Evolutionary conservation across 2,888 invertebrate genomes (phyloP), one percentile per base, ranked within the genome.

Genomic region (Leptogaster cylindrica): DNA sequence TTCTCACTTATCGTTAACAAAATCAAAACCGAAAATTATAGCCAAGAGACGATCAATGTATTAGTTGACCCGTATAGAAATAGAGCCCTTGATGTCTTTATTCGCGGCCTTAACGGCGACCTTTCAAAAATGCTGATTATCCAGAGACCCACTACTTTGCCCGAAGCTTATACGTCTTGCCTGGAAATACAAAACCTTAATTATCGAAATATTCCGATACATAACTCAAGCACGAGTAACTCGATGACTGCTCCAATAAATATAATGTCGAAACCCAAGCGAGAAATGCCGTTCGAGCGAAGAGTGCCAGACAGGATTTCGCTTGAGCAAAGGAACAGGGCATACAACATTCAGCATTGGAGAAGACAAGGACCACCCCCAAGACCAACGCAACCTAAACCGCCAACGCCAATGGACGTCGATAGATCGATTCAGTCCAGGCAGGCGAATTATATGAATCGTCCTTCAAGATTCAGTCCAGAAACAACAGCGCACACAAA

Each of bases 141-240:
- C 2, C 68, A 70, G n/a, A 63, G 50, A 23, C 67, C 69, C 0
- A 25, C 23, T 58, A 70, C 67, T 1, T 28, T 70, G 0, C 68
- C 70, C 3, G 70, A 71, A 27, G 70, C 66, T 27, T 70, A 70
- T 8, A 28, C 68, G 2, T 67, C 70, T n/a, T 70, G 70, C 8
- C 18, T 66, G 1, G 55, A 66, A 39, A 33, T 55, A 2, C 31
- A 66, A 52, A 68, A 52, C 41, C 31, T 66, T 1, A 41, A 44
- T 28, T 66, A 25, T 12, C 8, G 52, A 2, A 67, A 33, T 14
- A n/a, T 55, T 1, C 3, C 55, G 2, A 33, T 66, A 3, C 66
- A 10, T 5, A 39, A 50, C 2, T 16, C n/a, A 10, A 16, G 50
- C 18, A 14, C 8, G 1, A 44, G 12, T 1, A 65, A 55, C 14